These are phyloP conservation scores for Allobates femoralis DNA, from an alignment of 2,797 vertebrate species.

Conservation along the genomic window DNA sequence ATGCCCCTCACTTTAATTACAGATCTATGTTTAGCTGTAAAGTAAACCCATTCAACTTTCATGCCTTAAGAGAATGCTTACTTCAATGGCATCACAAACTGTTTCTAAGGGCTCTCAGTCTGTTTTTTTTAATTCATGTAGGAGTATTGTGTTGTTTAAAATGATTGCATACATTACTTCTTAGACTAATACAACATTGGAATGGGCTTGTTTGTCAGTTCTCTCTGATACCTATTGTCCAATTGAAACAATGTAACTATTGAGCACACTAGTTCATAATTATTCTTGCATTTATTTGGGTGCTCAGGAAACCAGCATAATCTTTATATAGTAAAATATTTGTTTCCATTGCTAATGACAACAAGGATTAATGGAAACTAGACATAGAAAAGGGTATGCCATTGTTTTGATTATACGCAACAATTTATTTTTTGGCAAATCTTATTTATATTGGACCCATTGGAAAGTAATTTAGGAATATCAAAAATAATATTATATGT, in stretches of 20 bases:
- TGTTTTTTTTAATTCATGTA: not conserved
- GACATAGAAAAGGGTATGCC: not conserved
- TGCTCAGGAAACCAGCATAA: not conserved
- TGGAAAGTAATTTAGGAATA: too few relatives aligned
- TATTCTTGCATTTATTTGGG: not conserved
- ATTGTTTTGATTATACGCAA: not conserved
- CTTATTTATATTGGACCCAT: not conserved
- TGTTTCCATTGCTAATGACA: not conserved
- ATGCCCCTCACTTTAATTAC: conserved; percentile 33
- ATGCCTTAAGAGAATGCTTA: conserved; percentile 1
- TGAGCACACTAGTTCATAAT: not conserved
- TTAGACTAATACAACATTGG: not conserved
- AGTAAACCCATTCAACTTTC: not conserved
- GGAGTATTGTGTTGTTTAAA: conserved; percentile 9
- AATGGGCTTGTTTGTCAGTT: not conserved
- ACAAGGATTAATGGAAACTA: not conserved
- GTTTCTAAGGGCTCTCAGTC: not conserved
- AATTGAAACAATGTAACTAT: conserved; percentile 19
- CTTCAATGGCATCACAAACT: not conserved
- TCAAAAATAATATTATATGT: too few relatives aligned
- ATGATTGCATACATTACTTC: not conserved
- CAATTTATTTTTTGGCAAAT: not conserved
- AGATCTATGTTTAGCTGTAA: conserved; percentile 15
- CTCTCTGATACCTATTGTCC: not conserved
- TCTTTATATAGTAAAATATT: not conserved